These are phyloP conservation scores for Clarias platycephalus DNA, from an alignment of 2,797 vertebrate genomes.

Conservation along the genomic window DNA sequence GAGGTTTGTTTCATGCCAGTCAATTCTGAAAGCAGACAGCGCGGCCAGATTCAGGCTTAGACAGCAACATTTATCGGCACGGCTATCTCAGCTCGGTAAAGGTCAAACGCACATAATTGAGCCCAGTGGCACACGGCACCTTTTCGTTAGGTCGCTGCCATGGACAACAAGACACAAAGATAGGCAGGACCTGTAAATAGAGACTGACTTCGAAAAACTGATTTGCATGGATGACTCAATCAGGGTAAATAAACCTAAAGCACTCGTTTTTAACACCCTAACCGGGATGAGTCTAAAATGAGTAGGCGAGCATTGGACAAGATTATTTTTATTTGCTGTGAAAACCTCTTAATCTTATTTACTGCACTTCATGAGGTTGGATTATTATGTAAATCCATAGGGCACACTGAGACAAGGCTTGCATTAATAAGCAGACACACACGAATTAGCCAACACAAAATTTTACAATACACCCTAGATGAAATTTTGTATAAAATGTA, in stretches of 20 bases:
- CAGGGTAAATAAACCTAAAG: conserved; percentile 14
- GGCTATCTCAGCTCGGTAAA: conserved; percentile 46
- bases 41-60: conserved; percentile 31
- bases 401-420: background rate
- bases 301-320: conserved; percentile 57
- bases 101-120: conserved; percentile 49
- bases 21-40: conserved; percentile 8
- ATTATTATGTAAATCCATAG: conserved; percentile 19
- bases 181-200: conserved; percentile 10
- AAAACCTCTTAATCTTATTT: conserved; percentile 12
- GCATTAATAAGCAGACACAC: conserved; percentile 16
- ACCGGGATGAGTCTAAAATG: conserved; percentile 60
- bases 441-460: conserved; percentile 4
- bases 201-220: conserved; percentile 29
- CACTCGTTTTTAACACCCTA: conserved; percentile 49
- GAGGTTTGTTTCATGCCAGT: background rate
- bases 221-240: background rate
- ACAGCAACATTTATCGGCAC: conserved; percentile 45
- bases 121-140: conserved; percentile 30
- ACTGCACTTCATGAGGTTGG: conserved; percentile 32
- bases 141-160: conserved; percentile 27
- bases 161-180: conserved; percentile 5
- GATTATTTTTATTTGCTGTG: background rate
- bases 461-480: background rate
- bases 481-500: background rate